Conservation (phyloP, 2,888 invertebrate species). For the Eremobia ochroleuca region DNA sequence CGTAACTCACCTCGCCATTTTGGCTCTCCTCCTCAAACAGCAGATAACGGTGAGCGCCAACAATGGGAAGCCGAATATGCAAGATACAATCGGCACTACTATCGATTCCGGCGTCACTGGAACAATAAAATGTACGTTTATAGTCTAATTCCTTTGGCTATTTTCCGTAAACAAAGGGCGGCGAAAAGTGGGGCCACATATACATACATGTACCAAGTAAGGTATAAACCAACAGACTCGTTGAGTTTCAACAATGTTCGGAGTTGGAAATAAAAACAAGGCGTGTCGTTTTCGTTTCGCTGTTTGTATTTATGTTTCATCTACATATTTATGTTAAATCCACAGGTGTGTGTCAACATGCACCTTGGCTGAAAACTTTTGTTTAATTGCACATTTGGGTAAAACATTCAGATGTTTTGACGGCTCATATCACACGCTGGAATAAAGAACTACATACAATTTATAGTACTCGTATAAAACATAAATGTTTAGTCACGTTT, state of each 20-base stretch:
- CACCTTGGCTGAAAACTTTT: constrained; percentile 34
- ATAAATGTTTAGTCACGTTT: constrained; percentile 31
- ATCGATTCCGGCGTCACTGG: constrained; percentile 97
- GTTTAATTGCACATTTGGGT: constrained; percentile 40
- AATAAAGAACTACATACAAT: not conserved
- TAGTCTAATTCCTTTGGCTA: constrained; percentile 38
- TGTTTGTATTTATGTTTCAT: constrained; percentile 56
- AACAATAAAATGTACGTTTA: constrained; percentile 74
- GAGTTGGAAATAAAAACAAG: constrained; percentile 54
- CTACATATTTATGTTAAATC: constrained; percentile 36
- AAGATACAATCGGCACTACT: constrained; percentile 96
- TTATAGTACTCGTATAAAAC: constrained; percentile 7
- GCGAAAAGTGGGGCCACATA: constrained; percentile 14
- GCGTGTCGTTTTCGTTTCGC: constrained; percentile 34
- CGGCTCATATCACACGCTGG: not conserved
- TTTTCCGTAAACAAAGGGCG: constrained; percentile 51
- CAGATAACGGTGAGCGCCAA: constrained; percentile 96
- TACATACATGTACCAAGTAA: constrained; percentile 58
- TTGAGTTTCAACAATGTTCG: constrained; percentile 42
- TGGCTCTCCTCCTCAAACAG: constrained; percentile 95
- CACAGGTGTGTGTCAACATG: constrained; percentile 51
- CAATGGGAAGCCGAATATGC: constrained; percentile 97
- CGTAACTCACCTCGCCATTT: constrained; percentile 92
- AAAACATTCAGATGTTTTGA: constrained; percentile 22
- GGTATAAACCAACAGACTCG: constrained; percentile 59